Base-by-base conservation (phyloP, 2,888 invertebrate species). In the Caenorhabditis sp. region DNA sequence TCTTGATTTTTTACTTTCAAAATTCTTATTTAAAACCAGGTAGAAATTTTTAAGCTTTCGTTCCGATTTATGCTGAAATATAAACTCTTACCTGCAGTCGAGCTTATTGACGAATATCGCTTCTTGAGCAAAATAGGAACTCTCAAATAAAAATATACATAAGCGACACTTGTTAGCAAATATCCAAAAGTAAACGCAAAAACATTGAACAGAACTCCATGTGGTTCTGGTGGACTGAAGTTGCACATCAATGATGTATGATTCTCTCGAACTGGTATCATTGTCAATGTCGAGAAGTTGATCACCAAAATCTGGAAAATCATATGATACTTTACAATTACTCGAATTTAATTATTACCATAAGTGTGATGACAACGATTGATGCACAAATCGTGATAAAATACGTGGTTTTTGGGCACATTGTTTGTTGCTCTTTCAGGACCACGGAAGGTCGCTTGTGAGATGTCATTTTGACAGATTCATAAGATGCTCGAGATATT, bases 81-180 rank as follows among this genome's bases (percentile, higher is more conserved):
- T n/a, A n/a, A n/a, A n/a, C n/a, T n/a, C 65, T 59, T 14, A 67
- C 67, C 61, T 3, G 64, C 38, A 14, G 60, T 38, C 14, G 61
- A 56, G 38, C 70, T 70, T 17, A 62, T 68, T 14, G 68, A 63
- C 12, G 75, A 75, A 56, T 71, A 76, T 43, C 76, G 49, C 38
- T 76, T 71, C 38, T 71, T 71, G 25, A 82, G 61, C 17, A 80
- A 63, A 23, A 78, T 64, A 0, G 77, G 78, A 0, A 82, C 80
- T n/a, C 74, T 64, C 5, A 70, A 58, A 59, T 81, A 81, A 68
- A 79, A 81, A 60, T 79, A 81, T 31, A 77, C 76, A 63, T 79
- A 82, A 56, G 75, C 66, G 10, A 67, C 70, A 20, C 80, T 78
- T 0, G 82, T 80, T 36, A 82, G 38, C 0, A 75, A 65, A 60